Percentiles rank a stretch among this genome's conserved stretches.
These are phyloP conservation scores for Cardiocondyla obscurior DNA, from an alignment of 1,140 invertebrate species.

Conservation along the genomic window DNA sequence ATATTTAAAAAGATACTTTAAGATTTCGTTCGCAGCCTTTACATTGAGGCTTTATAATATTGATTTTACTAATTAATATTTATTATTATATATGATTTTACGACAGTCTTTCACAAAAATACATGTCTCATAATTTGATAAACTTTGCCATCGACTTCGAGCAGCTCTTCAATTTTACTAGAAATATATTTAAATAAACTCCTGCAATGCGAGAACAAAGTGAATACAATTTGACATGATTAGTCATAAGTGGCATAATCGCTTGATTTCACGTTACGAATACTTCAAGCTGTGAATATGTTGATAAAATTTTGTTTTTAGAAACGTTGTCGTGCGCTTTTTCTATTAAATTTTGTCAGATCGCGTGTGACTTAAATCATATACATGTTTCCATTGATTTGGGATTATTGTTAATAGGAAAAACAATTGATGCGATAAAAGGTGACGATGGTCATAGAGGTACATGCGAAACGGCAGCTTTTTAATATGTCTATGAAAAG, in stretches of 20 bases:
- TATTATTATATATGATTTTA: no score
- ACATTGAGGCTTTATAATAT: background rate
- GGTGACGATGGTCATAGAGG: conserved; percentile 30
- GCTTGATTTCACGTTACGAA: background rate
- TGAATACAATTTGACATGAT: background rate
- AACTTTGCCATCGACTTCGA: background rate
- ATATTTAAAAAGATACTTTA: background rate
- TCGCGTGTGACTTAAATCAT: conserved; percentile 40
- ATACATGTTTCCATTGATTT: conserved; percentile 60
- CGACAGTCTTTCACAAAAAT: background rate
- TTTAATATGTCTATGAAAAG: conserved; percentile 78
- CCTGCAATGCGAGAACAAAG: background rate
- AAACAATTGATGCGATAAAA: background rate
- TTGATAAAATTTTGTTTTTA: background rate
- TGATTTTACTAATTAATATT: no score
- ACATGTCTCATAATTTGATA: background rate
- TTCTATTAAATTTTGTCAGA: conserved; percentile 22
- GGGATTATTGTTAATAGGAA: conserved; percentile 60
- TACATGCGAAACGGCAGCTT: conserved; percentile 70
- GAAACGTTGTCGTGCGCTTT: background rate
- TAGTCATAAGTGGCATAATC: background rate
- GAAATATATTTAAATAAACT: background rate
- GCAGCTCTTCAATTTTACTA: background rate
- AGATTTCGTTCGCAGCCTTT: background rate
- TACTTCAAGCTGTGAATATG: background rate